Conservation (phyloP, 2,113 vertebrate genomes). For the Clupea harengus region DNA sequence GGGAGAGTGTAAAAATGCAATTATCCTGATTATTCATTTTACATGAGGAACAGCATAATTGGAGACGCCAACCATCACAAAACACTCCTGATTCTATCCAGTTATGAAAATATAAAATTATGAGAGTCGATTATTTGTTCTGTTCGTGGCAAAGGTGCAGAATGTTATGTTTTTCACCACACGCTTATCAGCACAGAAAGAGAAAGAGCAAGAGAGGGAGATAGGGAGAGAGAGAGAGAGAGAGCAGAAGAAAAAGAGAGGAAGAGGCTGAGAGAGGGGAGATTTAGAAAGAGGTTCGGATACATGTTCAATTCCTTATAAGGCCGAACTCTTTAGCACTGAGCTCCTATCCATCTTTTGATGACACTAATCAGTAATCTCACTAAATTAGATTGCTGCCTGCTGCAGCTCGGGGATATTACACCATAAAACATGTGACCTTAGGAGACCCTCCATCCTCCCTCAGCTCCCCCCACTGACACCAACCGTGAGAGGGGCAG, state of each 20-base stretch:
- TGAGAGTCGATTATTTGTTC: background rate
- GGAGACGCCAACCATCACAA: constrained; percentile 15
- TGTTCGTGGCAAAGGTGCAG: background rate
- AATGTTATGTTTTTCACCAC: background rate
- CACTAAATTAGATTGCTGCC: constrained; percentile 12
- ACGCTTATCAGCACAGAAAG: background rate
- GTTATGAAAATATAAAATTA: constrained; percentile 28
- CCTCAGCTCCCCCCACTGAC: background rate
- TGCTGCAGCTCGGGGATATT: constrained; percentile 1
- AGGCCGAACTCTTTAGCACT: constrained; percentile 5
- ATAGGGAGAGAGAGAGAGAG: background rate
- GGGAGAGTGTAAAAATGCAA: background rate
- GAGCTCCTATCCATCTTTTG: background rate
- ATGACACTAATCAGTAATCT: constrained; percentile 14
- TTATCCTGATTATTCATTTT: constrained; percentile 30
- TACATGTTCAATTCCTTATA: constrained; percentile 7
- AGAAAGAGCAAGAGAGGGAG: background rate
- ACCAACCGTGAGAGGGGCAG: background rate
- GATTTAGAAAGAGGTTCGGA: background rate
- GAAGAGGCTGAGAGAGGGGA: background rate
- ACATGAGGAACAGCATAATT: constrained; percentile 31
- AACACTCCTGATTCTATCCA: background rate
- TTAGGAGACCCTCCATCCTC: constrained; percentile 1
- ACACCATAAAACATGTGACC: constrained; percentile 12
- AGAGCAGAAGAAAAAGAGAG: background rate